Base-by-base conservation (phyloP, 1,140 invertebrate genomes). In the Adoxophyes honmai region DNA sequence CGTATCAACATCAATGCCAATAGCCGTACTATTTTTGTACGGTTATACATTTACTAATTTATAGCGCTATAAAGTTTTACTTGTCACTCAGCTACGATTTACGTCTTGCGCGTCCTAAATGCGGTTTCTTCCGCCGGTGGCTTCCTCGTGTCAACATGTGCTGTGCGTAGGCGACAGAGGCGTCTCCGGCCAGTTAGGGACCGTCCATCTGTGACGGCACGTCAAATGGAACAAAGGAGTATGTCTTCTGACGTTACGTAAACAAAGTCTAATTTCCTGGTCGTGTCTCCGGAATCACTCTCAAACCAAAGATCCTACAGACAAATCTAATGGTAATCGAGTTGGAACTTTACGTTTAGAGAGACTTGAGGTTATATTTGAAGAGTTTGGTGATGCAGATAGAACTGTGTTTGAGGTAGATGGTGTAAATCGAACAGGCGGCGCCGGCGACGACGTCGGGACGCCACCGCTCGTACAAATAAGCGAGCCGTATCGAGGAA, bases 21-120 rank as follows among this genome's bases (percentile, higher is more conserved):
- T 68, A 66, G 68, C 42, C 62, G 60, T 38, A 52, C 79, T 84
- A 87, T 83, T 84, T 82, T 77, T 70, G 78, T 73, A 61, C 57
- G 60, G 63, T 73, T 74, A 79, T 79, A 73, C 73, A 84, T 83
- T 71, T 68, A 78, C 75, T 76, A 84, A 83, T 88, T 88, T 88
- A 88, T 81, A 76, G 77, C 68, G 73, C 73, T 66, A 80, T 88
- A 88, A 88, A 88, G 74, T 86, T 85, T 84, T 70, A 81, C 75
- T 83, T 88, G 83, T 88, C 85, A 88, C 85, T 86, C 78, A 78
- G 52, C 16, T 64, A 64, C 69, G 78, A 80, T 88, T 88, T 88
- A 88, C 75, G 83, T 64, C 55, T 62, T 62, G 75, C 70, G 59
- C 80, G 81, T 73, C 81, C 82, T 72, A 73, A 78, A 87, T 87